Percentiles rank a stretch among this genome's conserved stretches.
Conservation (phyloP, 2,888 invertebrate genomes). For the Eucriotettix oculatus region DNA sequence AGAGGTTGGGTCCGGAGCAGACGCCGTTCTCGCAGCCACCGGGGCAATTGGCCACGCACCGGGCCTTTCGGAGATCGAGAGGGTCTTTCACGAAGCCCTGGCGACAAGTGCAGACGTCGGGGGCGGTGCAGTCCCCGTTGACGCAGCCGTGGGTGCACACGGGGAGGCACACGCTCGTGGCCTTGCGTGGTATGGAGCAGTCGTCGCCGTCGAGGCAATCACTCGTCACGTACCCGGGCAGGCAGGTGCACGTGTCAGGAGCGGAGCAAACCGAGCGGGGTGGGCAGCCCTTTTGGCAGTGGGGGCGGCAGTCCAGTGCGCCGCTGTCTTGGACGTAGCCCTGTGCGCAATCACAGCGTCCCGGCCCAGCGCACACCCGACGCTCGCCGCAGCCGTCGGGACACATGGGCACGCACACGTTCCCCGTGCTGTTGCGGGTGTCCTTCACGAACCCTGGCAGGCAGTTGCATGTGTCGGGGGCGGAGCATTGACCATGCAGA, state of each 20-base stretch:
- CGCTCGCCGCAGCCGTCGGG: not conserved
- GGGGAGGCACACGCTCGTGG: constrained; percentile 11
- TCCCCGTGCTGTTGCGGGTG: not conserved
- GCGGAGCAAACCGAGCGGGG: not conserved
- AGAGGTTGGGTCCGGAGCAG: constrained; percentile 56
- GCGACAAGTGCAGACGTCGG: constrained; percentile 8
- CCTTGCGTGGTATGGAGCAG: not conserved
- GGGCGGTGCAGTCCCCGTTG: constrained; percentile 21
- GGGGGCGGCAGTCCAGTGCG: not conserved
- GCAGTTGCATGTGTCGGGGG: constrained; percentile 10
- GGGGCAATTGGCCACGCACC: constrained; percentile 29
- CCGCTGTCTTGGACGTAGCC: constrained; percentile 9
- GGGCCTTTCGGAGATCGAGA: constrained; percentile 26
- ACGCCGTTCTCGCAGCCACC: constrained; percentile 57
- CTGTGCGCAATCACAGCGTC: constrained; percentile 20
- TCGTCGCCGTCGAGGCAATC: constrained; percentile 2
- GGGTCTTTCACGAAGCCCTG: constrained; percentile 18
- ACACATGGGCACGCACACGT: not conserved
- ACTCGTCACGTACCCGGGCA: not conserved
- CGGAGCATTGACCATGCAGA: constrained; percentile 21
- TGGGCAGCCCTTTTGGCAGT: not conserved
- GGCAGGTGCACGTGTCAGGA: not conserved
- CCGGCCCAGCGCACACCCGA: constrained; percentile 18
- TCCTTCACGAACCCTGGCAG: not conserved
- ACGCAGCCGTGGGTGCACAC: constrained; percentile 17